Conservation (phyloP, 2,113 vertebrate species). For the Menura novaehollandiae region DNA sequence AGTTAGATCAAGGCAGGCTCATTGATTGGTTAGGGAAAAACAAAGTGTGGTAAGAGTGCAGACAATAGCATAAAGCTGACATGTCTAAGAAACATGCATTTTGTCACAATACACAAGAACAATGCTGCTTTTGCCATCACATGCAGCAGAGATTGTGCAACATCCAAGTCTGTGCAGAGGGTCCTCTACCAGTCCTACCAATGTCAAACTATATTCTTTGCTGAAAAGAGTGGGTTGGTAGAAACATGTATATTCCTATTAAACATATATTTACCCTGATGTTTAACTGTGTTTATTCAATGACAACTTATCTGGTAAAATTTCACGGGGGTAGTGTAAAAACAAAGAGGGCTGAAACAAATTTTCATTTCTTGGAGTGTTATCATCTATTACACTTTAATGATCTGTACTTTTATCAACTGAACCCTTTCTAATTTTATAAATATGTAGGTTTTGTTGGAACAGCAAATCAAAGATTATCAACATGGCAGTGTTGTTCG, state of each 20-base stretch:
- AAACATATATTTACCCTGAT: neutral
- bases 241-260: neutral
- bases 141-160: constrained; percentile 74
- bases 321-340: neutral
- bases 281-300: neutral
- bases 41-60: constrained; percentile 47
- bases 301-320: neutral
- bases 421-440: neutral
- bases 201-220: neutral
- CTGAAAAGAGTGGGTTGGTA: neutral
- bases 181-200: constrained; percentile 73
- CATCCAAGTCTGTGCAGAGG: constrained; percentile 74
- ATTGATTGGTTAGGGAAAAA: constrained; percentile 61
- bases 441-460: neutral
- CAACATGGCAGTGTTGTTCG: neutral
- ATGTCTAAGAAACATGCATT: constrained; percentile 70
- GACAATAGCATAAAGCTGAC: constrained; percentile 46
- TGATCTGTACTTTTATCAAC: neutral
- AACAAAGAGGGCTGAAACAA: neutral
- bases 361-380: neutral
- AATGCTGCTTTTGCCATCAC: constrained; percentile 33
- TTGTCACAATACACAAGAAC: constrained; percentile 35
- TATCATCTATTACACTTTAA: neutral
- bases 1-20: constrained; percentile 65
- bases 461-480: constrained; percentile 1